Evolutionary conservation across 2,797 vertebrate genomes (phyloP).

Genomic region (Anniella stebbinsi): DNA sequence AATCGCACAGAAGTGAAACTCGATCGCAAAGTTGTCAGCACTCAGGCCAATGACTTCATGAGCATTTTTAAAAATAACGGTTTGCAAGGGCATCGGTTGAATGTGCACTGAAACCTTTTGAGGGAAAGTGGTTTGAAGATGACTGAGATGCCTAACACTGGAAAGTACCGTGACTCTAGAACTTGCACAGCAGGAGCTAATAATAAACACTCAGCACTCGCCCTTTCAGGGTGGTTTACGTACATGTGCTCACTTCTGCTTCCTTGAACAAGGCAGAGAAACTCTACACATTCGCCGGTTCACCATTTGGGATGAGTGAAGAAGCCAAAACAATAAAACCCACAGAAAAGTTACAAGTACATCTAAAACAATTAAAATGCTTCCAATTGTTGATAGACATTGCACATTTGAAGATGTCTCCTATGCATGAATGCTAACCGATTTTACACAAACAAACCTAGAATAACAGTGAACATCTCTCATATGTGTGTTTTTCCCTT

Average conservation of each 20-base stretch:
- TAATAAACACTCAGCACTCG: constrained; percentile 7
- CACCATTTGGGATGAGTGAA: neutral
- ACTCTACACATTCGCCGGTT: neutral
- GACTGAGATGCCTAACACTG: neutral
- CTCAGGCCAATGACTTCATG: constrained; percentile 29
- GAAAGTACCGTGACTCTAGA: constrained; percentile 8
- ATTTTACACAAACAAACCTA: neutral
- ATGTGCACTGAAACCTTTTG: constrained; percentile 22
- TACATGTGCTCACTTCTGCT: neutral
- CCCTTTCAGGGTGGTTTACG: neutral
- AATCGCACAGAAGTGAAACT: constrained; percentile 23
- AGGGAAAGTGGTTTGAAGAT: constrained; percentile 28
- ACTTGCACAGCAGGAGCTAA: constrained; percentile 25
- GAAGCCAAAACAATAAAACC: neutral
- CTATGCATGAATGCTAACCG: neutral
- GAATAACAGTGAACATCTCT: neutral
- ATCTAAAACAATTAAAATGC: neutral
- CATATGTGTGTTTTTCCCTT: neutral
- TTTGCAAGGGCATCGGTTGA: neutral
- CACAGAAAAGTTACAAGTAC: neutral
- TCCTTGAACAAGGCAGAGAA: neutral
- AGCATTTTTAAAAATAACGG: constrained; percentile 31
- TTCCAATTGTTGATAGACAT: neutral
- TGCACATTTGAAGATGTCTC: neutral
- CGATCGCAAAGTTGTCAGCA: constrained; percentile 24